Percentiles rank a stretch among this genome's conserved stretches.
Evolutionary conservation across 2,113 vertebrate species (phyloP).

Genomic region (Myotis davidii): DNA sequence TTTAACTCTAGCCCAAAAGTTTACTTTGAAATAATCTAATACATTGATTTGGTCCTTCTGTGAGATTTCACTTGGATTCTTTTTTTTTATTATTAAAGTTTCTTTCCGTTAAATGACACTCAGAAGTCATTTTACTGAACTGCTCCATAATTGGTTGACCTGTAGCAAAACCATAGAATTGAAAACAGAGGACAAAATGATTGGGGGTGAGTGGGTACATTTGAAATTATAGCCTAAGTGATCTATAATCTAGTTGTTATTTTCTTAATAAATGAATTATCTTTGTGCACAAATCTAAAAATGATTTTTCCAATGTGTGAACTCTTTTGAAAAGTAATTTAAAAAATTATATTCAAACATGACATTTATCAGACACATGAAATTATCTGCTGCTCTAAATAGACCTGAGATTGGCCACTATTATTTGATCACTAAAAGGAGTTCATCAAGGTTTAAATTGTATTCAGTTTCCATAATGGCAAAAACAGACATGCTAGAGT

Average conservation of each 20-base stretch:
- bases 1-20: not conserved
- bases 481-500: not conserved
- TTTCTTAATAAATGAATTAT: conserved; percentile 43
- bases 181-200: conserved; percentile 55
- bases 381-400: conserved; percentile 39
- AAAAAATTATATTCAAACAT: not conserved
- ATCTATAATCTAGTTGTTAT: conserved; percentile 35
- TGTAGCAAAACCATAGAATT: conserved; percentile 40
- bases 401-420: not conserved
- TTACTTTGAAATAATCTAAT: conserved; percentile 46
- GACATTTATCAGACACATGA: not conserved
- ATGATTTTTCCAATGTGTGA: not conserved
- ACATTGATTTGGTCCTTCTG: not conserved
- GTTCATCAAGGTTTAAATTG: conserved; percentile 27
- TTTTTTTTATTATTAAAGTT: not conserved
- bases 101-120: conserved; percentile 26
- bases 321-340: conserved; percentile 39
- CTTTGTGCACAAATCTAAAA: conserved; percentile 54
- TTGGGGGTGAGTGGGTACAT: not conserved
- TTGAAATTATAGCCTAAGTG: conserved; percentile 51
- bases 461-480: not conserved
- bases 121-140: conserved; percentile 31
- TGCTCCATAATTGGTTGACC: conserved; percentile 45
- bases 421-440: conserved; percentile 20
- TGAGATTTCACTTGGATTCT: not conserved